Conservation (phyloP, 1,140 invertebrate species). For the Eurytemora carolleeae region DNA sequence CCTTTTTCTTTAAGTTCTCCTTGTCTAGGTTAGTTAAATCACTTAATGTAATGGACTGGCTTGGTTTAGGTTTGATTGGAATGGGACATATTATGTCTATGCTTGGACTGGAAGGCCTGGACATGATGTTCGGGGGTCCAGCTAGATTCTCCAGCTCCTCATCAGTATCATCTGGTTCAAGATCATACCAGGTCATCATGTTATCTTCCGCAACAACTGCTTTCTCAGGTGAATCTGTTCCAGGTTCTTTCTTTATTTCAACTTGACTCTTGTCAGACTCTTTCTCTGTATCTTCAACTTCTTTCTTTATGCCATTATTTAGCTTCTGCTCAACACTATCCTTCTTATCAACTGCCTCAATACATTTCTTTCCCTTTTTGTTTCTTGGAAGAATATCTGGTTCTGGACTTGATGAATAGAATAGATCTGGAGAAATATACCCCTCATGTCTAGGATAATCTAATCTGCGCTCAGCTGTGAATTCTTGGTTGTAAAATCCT, state of each 20-base stretch:
- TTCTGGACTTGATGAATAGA: slow-evolving; percentile 12
- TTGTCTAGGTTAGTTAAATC: slow-evolving; percentile 18
- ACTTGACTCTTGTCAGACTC: background rate
- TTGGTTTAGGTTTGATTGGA: slow-evolving; percentile 15
- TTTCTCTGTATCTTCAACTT: background rate
- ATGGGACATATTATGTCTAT: background rate
- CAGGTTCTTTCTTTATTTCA: background rate
- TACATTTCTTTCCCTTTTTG: background rate
- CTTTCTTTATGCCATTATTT: background rate
- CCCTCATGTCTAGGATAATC: background rate
- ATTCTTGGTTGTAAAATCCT: slow-evolving; percentile 84
- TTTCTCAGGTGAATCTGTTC: background rate
- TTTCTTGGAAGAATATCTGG: background rate
- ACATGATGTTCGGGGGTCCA: background rate
- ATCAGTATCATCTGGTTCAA: slow-evolving; percentile 13
- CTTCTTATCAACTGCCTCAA: background rate
- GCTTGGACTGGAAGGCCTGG: background rate
- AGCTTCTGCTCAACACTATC: no score
- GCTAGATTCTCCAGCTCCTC: slow-evolving; percentile 13
- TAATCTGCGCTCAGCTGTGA: slow-evolving; percentile 25
- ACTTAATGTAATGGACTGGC: slow-evolving; percentile 8
- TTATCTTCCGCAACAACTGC: background rate
- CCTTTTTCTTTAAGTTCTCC: slow-evolving; percentile 19
- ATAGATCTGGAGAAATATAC: slow-evolving; percentile 2
- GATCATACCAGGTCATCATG: slow-evolving; percentile 7